A percentile compares a stretch with the other conserved stretches of the same genome.
phyloP scores from a whole-genome alignment of 2,113 vertebrate genomes.

The Donacobius atricapilla region DNA sequence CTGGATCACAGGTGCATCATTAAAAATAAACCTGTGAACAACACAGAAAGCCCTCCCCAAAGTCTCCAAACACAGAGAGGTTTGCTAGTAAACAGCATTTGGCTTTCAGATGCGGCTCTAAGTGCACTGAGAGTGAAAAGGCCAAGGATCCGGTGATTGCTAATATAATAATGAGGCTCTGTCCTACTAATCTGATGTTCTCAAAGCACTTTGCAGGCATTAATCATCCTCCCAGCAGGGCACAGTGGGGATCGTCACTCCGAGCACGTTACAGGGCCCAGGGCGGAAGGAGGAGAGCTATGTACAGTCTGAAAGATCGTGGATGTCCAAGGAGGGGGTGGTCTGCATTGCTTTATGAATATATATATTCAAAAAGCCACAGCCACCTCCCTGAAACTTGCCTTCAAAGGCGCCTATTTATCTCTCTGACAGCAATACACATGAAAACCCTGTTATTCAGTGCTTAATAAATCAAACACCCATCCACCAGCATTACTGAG shows the following conservation, averaged over 20 bases:
- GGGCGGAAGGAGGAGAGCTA: background rate
- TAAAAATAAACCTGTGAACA: slow-evolving; percentile 48
- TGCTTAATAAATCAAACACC: slow-evolving; percentile 40
- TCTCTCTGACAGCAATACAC: slow-evolving; percentile 20
- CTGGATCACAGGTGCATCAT: slow-evolving; percentile 45
- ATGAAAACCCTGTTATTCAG: background rate
- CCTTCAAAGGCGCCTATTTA: slow-evolving; percentile 26
- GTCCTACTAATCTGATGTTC: slow-evolving; percentile 63
- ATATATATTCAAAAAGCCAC: background rate
- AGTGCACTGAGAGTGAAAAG: slow-evolving; percentile 9
- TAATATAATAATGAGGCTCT: slow-evolving; percentile 61
- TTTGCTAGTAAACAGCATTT: slow-evolving; percentile 29
- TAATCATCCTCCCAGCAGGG: slow-evolving; percentile 19
- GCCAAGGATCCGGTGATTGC: slow-evolving; percentile 1
- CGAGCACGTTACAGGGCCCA: background rate
- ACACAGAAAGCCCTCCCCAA: background rate
- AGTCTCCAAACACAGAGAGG: background rate
- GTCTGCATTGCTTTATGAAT: background rate
- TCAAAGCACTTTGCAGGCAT: slow-evolving; percentile 57
- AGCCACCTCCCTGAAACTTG: background rate
- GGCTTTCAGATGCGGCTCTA: slow-evolving; percentile 18
- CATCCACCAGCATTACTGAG: background rate
- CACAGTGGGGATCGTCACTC: background rate
- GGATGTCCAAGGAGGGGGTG: background rate
- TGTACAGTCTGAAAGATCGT: rapidly evolving